Base-by-base conservation (phyloP, 2,113 vertebrate genomes). In the Pithys albifrons region DNA sequence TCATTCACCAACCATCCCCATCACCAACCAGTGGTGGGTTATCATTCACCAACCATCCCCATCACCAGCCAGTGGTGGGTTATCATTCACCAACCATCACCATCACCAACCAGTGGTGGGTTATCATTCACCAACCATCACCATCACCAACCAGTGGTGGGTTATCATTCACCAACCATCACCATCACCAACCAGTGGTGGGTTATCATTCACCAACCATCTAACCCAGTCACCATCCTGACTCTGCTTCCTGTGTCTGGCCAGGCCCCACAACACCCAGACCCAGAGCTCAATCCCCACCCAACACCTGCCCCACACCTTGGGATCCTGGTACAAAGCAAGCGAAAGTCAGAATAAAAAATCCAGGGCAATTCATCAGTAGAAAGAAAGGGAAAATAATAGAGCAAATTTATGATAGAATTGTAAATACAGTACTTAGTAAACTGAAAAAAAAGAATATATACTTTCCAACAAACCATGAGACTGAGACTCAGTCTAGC, bases 231-330 rank as follows among this genome's bases (percentile, higher is more conserved):
- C 48, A 49, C 43, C 52, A 71, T 4, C 17, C 12, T 11, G 51
- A 6, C 29, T 37, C n/a, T 19, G 28, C 54, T 9, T 22, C 28
- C 69, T 3, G 0, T 1, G 12, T 7, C 62, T 35, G 7, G 31
- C 27, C 3, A 14, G 33, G 35, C n/a, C 51, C 25, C 39, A 25
- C 13, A 29, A 37, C 10, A 28, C 16, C 12, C 43, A 22, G 6
- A 52, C 23, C 43, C 5, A 20, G 9, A 28, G 41, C n/a, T n/a
- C 19, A 37, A 16, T 14, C 61, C 46, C 6, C 19, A 9, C n/a
- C 23, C 6, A 0, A 15, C 49, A n/a, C n/a, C 31, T 6, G 17
- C n/a, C 23, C 23, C 37, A 1, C 3, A 20, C 8, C 33, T 4
- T 0, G 0, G 55, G n/a, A 51, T 9, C 74, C 43, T 22, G 46